Evolutionary conservation across 2,888 invertebrate species (phyloP).

Genomic region (Lepidocyrtoides sp.): DNA sequence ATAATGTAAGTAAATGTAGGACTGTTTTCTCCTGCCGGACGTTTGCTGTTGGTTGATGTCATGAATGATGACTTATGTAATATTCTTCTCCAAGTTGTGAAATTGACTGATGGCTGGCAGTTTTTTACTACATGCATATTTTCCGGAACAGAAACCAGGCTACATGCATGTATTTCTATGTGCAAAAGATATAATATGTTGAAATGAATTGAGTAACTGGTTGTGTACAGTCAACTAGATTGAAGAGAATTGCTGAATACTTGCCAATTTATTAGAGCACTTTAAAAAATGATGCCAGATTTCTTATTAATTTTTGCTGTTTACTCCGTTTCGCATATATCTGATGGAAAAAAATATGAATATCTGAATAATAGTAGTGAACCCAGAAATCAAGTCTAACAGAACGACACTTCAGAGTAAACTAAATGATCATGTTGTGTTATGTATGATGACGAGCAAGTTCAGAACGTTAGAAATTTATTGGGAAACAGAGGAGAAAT

Average conservation of each 20-base stretch:
- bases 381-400: too few species aligned
- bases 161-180: background rate
- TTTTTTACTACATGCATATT: background rate
- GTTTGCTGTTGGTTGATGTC: too few species aligned
- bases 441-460: too few species aligned
- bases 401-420: too few species aligned
- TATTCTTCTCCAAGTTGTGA: background rate
- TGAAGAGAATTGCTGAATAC: slow-evolving; percentile 1
- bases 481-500: background rate
- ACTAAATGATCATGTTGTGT: too few species aligned
- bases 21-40: too few species aligned
- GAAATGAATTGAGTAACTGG: background rate
- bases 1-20: too few species aligned
- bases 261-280: slow-evolving; percentile 8
- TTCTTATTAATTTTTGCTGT: slow-evolving; percentile 28
- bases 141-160: background rate
- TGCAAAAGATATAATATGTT: background rate
- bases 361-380: too few species aligned
- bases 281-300: slow-evolving; percentile 1
- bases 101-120: slow-evolving; percentile 11
- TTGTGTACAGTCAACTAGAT: background rate
- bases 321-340: too few species aligned
- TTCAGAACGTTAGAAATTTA: too few species aligned
- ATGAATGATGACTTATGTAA: background rate
- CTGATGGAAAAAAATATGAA: too few species aligned